phyloP scores from a whole-genome alignment of 2,888 invertebrate genomes.

The Spodoptera littoralis region DNA sequence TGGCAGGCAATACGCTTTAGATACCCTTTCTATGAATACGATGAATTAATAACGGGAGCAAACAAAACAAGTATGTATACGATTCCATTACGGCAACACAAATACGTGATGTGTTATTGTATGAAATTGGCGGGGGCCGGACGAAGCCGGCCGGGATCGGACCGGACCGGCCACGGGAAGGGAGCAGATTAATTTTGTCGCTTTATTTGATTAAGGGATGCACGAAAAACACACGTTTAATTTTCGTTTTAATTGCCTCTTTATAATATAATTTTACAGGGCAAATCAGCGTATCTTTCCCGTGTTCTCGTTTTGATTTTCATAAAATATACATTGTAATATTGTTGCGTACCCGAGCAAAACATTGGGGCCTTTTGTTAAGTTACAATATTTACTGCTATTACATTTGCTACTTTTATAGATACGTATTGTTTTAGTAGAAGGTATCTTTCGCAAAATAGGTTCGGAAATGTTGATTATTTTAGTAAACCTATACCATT shows the following conservation, averaged over 20 bases:
- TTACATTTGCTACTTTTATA: neutral
- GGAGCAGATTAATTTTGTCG: slow-evolving; percentile 75
- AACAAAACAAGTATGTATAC: slow-evolving; percentile 71
- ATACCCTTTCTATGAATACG: slow-evolving; percentile 71
- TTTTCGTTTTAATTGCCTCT: slow-evolving; percentile 54
- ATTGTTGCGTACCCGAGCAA: slow-evolving; percentile 5
- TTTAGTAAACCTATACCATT: too few relatives aligned
- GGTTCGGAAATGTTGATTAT: too few relatives aligned
- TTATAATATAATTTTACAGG: slow-evolving; percentile 47
- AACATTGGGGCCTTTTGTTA: slow-evolving; percentile 1
- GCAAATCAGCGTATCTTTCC: slow-evolving; percentile 34
- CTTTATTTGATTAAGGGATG: slow-evolving; percentile 67
- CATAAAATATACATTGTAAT: slow-evolving; percentile 30
- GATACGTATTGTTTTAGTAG: too few relatives aligned
- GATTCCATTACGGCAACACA: slow-evolving; percentile 72
- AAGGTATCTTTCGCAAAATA: too few relatives aligned
- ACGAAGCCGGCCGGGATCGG: slow-evolving; percentile 66
- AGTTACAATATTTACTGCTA: neutral
- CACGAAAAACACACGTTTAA: slow-evolving; percentile 52
- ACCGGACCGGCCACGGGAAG: slow-evolving; percentile 64
- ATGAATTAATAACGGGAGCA: slow-evolving; percentile 77
- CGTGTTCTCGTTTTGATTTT: slow-evolving; percentile 17
- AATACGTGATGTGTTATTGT: slow-evolving; percentile 79
- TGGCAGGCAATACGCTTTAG: slow-evolving; percentile 68
- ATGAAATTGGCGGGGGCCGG: slow-evolving; percentile 77